Evolutionary conservation across 2,888 invertebrate genomes (phyloP).

Genomic region (Agrotis ipsilon): DNA sequence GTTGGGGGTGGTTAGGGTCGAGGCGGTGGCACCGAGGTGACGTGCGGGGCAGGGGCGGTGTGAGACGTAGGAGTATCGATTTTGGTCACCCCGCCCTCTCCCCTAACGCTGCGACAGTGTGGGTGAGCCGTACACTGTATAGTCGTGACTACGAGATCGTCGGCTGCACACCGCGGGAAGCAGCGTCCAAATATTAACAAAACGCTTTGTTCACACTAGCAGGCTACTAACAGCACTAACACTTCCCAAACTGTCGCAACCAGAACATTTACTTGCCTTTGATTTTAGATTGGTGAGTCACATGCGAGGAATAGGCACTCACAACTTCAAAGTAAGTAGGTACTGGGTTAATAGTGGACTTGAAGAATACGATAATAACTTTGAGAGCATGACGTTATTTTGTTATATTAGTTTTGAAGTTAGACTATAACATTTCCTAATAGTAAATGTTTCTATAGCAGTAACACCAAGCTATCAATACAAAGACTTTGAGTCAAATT

Average conservation of each 20-base stretch:
- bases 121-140: constrained; percentile 85
- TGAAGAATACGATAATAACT: not conserved
- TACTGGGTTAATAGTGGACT: constrained; percentile 4
- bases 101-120: constrained; percentile 88
- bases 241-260: constrained; percentile 70
- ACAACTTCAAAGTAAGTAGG: constrained; percentile 3
- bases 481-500: not conserved
- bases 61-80: constrained; percentile 90
- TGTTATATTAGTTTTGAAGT: not conserved
- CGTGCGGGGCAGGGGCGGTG: constrained; percentile 81
- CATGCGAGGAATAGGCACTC: constrained; percentile 16
- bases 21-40: constrained; percentile 78
- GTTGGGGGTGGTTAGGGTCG: constrained; percentile 89
- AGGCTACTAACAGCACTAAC: constrained; percentile 63
- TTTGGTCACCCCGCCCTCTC: constrained; percentile 89
- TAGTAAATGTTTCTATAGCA: not conserved
- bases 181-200: constrained; percentile 83
- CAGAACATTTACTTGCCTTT: constrained; percentile 56
- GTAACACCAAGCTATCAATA: not conserved
- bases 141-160: constrained; percentile 81
- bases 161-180: constrained; percentile 74
- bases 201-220: constrained; percentile 79
- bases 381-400: not conserved
- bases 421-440: not conserved
- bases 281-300: constrained; percentile 54